Evolutionary conservation across 1,140 invertebrate genomes (phyloP), one percentile per base, ranked within the genome.

Genomic region (Uloborus diversus): DNA sequence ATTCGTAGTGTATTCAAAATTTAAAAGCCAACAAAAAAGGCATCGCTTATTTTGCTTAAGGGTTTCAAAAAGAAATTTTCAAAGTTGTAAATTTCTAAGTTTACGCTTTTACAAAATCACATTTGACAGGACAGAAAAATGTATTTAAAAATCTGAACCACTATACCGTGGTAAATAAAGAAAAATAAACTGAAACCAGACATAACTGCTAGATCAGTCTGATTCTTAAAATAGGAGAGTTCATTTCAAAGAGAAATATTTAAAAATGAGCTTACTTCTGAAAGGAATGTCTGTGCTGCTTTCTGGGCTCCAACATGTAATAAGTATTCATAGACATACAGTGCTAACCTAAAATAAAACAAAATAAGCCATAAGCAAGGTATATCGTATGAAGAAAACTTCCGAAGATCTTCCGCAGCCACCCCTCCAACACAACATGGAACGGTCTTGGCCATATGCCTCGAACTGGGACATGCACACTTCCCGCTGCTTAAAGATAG

Each of bases 261-360:
- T 33, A 57, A 25, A 62, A 79, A 51, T 30, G 33, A 79, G 86
- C 88, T 90, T 90, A 94, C 93, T 90, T 96, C 96, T 69, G 95
- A 97, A 82, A 98, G 90, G 89, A 99, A 99, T 84, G 96, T 98
- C 90, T 99, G 96, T 88, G 97, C 97, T 85, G 96, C 96, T 91
- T 99, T 98, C 89, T 96, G 95, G 83, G 97, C 97, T 86, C 97
- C 97, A 86, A 98, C 95, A 88, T 99, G 97, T 85, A 98, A 90
- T 88, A 99, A 91, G 90, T 99, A 99, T 90, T 99, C 97, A 87
- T 99, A 99, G 84, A 99, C 97, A 88, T 99, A 99, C 81, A 98
- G 90, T 81, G 96, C 97, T 89, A 99, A 92, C 89, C 95, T 96
- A 62, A 66, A 79, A 69, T 1, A 62, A 62, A 83, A 47, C 37